Percentiles rank a stretch among this genome's conserved stretches.
Conservation (phyloP, 2,888 invertebrate genomes). For the Melinaea menophilus region DNA sequence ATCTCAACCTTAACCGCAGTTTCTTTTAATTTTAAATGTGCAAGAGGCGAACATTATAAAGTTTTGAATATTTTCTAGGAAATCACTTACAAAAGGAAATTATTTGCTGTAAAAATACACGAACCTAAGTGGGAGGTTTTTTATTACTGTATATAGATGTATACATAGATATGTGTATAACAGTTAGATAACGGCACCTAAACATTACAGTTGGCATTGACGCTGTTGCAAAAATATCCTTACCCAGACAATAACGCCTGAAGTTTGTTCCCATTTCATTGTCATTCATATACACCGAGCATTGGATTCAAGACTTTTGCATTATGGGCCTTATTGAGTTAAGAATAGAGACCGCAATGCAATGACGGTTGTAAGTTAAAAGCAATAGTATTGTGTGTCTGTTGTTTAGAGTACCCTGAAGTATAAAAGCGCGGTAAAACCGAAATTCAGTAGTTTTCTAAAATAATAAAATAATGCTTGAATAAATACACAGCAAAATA, state of each 20-base stretch:
- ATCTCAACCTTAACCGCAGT: no score
- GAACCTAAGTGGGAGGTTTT: not conserved
- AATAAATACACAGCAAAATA: no score
- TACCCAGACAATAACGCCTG: conserved; percentile 19
- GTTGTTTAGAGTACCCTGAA: conserved; percentile 1
- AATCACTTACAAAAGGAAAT: no score
- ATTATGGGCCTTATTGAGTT: not conserved
- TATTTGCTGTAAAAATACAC: no score
- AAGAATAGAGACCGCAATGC: not conserved
- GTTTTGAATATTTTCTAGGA: no score
- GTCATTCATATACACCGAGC: conserved; percentile 19
- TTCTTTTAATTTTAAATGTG: no score
- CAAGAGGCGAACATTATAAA: no score
- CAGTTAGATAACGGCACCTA: not conserved
- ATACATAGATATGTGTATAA: not conserved
- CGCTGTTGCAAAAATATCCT: conserved; percentile 15
- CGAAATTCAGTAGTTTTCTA: no score
- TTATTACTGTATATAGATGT: not conserved
- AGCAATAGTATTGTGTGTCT: not conserved
- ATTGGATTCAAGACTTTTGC: not conserved
- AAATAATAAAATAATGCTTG: no score
- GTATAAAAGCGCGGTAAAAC: not conserved
- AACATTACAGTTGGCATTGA: not conserved
- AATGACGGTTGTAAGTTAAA: not conserved
- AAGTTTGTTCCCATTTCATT: conserved; percentile 23